Conservation (phyloP, 1,140 invertebrate genomes). For the Lepidurus packardi region DNA sequence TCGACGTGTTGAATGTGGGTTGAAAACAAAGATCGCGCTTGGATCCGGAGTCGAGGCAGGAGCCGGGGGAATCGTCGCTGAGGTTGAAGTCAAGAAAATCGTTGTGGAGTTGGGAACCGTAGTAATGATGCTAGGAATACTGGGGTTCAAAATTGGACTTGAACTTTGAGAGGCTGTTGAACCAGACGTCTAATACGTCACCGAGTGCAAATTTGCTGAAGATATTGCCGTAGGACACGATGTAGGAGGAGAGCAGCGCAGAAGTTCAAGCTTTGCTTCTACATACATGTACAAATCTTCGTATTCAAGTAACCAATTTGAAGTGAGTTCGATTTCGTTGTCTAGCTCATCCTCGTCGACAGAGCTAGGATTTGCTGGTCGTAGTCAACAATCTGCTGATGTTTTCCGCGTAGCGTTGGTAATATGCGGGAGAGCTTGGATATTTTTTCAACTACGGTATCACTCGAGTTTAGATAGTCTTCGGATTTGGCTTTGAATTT, state of each 20-base stretch:
- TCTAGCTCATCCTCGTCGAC: neutral
- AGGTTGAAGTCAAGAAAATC: neutral
- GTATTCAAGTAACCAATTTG: neutral
- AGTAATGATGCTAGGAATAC: neutral
- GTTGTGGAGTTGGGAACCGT: neutral
- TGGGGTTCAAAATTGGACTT: too few species aligned
- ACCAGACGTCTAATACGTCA: too few species aligned
- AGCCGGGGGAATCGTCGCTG: too few species aligned
- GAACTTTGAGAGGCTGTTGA: too few species aligned
- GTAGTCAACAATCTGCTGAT: neutral
- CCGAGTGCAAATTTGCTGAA: neutral
- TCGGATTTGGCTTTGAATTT: too few species aligned
- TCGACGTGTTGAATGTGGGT: neutral
- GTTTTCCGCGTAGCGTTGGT: neutral
- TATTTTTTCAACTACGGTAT: neutral
- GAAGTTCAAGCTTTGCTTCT: neutral
- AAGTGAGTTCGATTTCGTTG: neutral
- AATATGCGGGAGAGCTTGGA: neutral
- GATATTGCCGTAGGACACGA: neutral
- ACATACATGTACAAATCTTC: neutral
- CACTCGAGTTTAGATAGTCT: too few species aligned
- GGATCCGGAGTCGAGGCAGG: neutral
- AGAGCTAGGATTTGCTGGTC: neutral
- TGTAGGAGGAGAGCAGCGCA: neutral
- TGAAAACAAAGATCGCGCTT: neutral